These are phyloP conservation scores for Aurelia sp. DNA, from an alignment of 30 jellyfish, hydroid and myxozoan genomes.

Conservation along the genomic window DNA sequence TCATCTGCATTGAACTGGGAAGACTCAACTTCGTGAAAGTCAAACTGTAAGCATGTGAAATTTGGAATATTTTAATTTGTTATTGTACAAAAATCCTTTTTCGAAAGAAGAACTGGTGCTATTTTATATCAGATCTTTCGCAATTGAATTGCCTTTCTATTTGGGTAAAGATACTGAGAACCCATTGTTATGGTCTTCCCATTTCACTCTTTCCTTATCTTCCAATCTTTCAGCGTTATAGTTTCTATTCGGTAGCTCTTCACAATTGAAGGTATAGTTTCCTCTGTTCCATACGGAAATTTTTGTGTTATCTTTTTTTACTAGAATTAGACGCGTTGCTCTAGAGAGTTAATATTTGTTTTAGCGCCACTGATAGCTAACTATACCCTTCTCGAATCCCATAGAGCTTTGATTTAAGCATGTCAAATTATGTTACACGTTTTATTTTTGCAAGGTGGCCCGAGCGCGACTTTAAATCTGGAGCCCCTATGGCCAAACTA, in stretches of 20 bases:
- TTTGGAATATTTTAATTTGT: too few species aligned
- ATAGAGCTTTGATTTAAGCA: not conserved
- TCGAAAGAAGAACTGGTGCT: too few species aligned
- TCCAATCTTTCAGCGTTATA: not conserved
- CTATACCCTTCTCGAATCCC: not conserved
- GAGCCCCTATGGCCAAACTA: too few species aligned
- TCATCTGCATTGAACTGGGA: too few species aligned
- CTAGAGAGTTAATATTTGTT: constrained; percentile 38
- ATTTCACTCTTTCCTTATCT: not conserved
- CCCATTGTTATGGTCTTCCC: not conserved
- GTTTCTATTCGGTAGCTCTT: constrained; percentile 10
- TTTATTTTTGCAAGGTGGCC: constrained; percentile 13
- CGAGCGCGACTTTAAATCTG: too few species aligned
- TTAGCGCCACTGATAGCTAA: not conserved
- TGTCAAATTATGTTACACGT: not conserved
- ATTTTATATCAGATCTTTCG: too few species aligned
- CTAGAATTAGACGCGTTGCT: not conserved
- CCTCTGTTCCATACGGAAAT: constrained; percentile 45
- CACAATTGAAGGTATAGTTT: constrained; percentile 29
- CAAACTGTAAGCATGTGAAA: too few species aligned
- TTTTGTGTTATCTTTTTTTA: constrained; percentile 37
- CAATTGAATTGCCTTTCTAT: too few species aligned
- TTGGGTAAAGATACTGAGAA: too few species aligned
- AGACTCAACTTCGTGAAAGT: too few species aligned
- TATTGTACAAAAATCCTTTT: too few species aligned